Conservation (phyloP, 2,888 invertebrate species). For the Cordilura impudica region DNA sequence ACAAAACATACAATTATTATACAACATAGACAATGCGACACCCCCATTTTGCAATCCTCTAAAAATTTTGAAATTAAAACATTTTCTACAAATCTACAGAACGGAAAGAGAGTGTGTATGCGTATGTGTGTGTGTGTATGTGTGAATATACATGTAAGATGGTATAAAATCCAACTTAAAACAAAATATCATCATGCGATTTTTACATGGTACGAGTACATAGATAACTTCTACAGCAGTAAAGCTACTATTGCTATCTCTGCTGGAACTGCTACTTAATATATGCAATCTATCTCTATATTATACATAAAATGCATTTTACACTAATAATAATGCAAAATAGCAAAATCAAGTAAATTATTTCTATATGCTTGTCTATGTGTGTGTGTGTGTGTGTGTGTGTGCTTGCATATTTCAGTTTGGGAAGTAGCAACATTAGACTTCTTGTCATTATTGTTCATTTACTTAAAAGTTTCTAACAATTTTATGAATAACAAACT, state of each 20-base stretch:
- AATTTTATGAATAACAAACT: conserved; percentile 63
- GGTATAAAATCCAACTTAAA: conserved; percentile 37
- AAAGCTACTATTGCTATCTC: neutral
- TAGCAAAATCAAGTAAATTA: conserved; percentile 13
- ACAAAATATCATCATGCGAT: conserved; percentile 45
- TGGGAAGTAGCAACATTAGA: conserved; percentile 59
- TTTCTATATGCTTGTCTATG: neutral
- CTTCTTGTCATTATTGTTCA: conserved; percentile 76
- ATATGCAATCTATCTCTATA: conserved; percentile 57
- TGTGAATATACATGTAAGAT: conserved; percentile 4
- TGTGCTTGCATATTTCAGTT: neutral
- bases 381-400: neutral
- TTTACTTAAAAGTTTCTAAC: conserved; percentile 74
- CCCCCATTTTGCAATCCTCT: neutral
- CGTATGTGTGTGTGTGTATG: neutral
- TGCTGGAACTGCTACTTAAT: conserved; percentile 47
- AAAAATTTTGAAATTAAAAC: conserved; percentile 37
- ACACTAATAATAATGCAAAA: conserved; percentile 72
- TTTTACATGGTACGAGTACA: conserved; percentile 15
- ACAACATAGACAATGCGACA: neutral
- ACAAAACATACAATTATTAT: conserved; percentile 40
- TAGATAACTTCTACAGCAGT: conserved; percentile 16
- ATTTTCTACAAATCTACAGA: conserved; percentile 48
- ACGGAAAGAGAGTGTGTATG: neutral
- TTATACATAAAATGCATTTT: conserved; percentile 71